Evolutionary conservation across 2,113 vertebrate species (phyloP), one percentile per base, ranked within the genome.

Genomic region (Pantherophis guttatus): DNA sequence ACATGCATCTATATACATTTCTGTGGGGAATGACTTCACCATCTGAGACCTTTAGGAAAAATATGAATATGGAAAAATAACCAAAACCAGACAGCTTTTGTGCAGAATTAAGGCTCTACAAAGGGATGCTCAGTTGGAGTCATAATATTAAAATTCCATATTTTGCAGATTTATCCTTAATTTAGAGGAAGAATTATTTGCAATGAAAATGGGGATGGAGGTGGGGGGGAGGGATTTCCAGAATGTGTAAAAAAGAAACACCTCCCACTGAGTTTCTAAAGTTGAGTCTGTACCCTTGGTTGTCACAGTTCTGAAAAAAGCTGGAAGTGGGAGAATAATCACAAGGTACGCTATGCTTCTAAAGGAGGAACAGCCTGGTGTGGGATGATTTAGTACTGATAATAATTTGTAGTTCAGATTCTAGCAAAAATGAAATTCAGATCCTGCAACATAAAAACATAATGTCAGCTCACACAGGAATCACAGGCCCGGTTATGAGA

Each of bases 191-290:
- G 93, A 86, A 44, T 86, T 94, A 91, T 94, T 65, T 90, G 39
- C 15, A 44, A 53, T 33, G 2, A 6, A 90, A 29, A 52, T 0
- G 0, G 0, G 10, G 24, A 0, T 26, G 19, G 44, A 48, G 44
- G 19, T 44, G 39, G 53, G 8, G 29, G 65, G 12, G 86, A 55
- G 33, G 70, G 89, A 93, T 88, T 92, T 19, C 0, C 13, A 50
- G 65, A 91, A 54, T 57, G 52, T 48, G 90, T 87, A 26, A 13
- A 48, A 91, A 44, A 91, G 39, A 50, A 93, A 39, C 87, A 65
- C 65, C 57, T 90, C 92, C 88, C 48, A 52, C 86, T 24, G 89
- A 0, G 3, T 65, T 86, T 90, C 91, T 81, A 8, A 3, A 65
- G 50, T 26, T 81, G n/a, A 75, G 23, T 59, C 94, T 93, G 58